phyloP scores from a whole-genome alignment of 2,113 vertebrate species.

The Zosterops borbonicus region DNA sequence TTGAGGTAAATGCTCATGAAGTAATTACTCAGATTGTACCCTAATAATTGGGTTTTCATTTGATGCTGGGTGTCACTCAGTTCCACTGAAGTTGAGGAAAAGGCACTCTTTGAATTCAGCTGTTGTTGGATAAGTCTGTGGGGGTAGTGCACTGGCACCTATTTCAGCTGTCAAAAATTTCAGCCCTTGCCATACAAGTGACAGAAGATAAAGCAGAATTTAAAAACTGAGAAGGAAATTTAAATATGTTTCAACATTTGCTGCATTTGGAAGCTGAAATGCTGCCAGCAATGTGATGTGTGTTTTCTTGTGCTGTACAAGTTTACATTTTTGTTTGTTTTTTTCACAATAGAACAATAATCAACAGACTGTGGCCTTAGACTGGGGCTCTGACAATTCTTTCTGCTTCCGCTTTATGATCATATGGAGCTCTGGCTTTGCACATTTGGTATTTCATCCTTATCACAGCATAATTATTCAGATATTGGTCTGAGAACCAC shows the following conservation, averaged over 20 bases:
- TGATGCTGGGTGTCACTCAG: not conserved
- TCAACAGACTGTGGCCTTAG: conserved; percentile 50
- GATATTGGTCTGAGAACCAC: not conserved
- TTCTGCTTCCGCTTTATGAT: not conserved
- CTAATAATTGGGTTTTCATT: not conserved
- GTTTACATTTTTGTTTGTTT: conserved; percentile 42
- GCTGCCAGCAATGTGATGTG: conserved; percentile 31
- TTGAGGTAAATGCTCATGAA: not conserved
- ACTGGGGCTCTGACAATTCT: not conserved
- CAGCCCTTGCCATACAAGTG: not conserved
- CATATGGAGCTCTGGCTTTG: conserved; percentile 4
- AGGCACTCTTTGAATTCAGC: not conserved
- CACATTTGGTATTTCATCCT: conserved; percentile 1
- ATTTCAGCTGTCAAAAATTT: conserved; percentile 51
- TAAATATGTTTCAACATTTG: conserved; percentile 51
- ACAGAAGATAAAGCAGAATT: conserved; percentile 23
- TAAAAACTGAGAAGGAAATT: conserved; percentile 36
- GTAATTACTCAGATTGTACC: not conserved
- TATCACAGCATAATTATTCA: not conserved
- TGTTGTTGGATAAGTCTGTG: not conserved
- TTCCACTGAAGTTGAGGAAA: not conserved
- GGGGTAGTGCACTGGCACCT: not conserved
- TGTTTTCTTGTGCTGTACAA: conserved; percentile 42
- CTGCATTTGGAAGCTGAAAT: conserved; percentile 43
- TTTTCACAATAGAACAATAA: conserved; percentile 40